Conservation (phyloP, 2,888 invertebrate species). For the Margaritifera margaritifera region DNA sequence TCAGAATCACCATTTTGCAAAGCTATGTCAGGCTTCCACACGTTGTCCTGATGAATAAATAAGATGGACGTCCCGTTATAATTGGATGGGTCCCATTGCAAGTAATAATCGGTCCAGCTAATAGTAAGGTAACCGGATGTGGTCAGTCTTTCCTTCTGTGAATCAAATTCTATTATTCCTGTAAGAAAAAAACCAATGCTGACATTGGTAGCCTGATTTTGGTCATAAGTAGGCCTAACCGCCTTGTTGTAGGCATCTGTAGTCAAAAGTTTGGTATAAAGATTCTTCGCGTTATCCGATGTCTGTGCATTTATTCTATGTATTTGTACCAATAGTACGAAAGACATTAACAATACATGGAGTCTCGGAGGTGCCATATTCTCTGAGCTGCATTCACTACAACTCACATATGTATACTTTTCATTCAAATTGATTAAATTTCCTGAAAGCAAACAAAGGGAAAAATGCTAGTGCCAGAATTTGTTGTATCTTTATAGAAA, state of each 20-base stretch:
- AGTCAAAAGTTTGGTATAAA: slow-evolving; percentile 12
- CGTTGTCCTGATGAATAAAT: slow-evolving; percentile 3
- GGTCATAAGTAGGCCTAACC: slow-evolving; percentile 17
- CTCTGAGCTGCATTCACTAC: too few species aligned
- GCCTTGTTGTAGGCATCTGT: slow-evolving; percentile 17
- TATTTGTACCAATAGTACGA: not conserved
- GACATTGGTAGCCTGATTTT: slow-evolving; percentile 20
- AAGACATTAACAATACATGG: not conserved
- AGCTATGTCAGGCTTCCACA: slow-evolving; percentile 9
- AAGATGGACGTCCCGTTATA: slow-evolving; percentile 7
- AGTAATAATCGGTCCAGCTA: slow-evolving; percentile 22
- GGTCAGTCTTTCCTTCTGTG: slow-evolving; percentile 24
- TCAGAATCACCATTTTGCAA: slow-evolving; percentile 4
- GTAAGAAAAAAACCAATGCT: slow-evolving; percentile 20
- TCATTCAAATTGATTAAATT: too few species aligned
- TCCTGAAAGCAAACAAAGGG: too few species aligned
- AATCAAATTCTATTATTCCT: slow-evolving; percentile 21
- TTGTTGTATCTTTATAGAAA: too few species aligned
- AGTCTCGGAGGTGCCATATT: too few species aligned
- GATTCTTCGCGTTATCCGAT: slow-evolving; percentile 2
- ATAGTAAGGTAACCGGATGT: slow-evolving; percentile 27
- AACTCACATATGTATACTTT: too few species aligned
- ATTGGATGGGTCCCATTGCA: slow-evolving; percentile 15
- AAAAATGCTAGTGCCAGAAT: too few species aligned
- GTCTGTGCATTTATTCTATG: not conserved